Evolutionary conservation across 2,888 invertebrate genomes (phyloP), one percentile per base, ranked within the genome.

Genomic region (Gonocerus acuteangulatus): DNA sequence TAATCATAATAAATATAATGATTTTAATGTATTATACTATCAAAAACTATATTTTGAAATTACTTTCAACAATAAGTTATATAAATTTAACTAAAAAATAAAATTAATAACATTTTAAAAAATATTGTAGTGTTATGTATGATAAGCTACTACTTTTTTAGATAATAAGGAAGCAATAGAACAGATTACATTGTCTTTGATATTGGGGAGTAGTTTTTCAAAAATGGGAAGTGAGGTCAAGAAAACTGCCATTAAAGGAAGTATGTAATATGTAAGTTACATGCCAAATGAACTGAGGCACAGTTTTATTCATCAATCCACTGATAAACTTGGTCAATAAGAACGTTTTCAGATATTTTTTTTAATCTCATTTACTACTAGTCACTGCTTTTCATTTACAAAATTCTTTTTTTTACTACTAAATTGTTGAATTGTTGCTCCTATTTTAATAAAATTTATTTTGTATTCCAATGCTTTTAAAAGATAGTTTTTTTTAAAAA

Each of bases 1-100:
- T 62, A 62, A 62, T 62, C 62, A 62, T 60, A n/a, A 52, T 62
- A 60, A 62, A 59, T 52, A 19, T 54, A 62, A 62, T 57, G 60
- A 54, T 52, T 54, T 45, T 47, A 62, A 36, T 51, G 49, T 49
- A 52, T 39, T 52, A 52, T 52, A 52, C 36, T 52, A 52, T 52
- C 36, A 36, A 52, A 52, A 52, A 39, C 18, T 52, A 52, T 52
- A 52, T 52, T 52, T 52, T 52, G 36, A 52, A 36, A n/a, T 52
- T 52, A 52, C 15, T 18, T 52, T 52, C 34, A 39, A 52, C 19
- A 39, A 39, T 52, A 52, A 27, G 22, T 11, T 22, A 36, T 39
- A 18, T 52, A 52, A 52, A 52, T 13, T n/a, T n/a, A 27, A 34
- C 16, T 36, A 15, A 52, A 15, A 52, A 39, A 13, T 34, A 18